phyloP scores from a whole-genome alignment of 2,113 vertebrate species.

The Dasyprocta punctata region DNA sequence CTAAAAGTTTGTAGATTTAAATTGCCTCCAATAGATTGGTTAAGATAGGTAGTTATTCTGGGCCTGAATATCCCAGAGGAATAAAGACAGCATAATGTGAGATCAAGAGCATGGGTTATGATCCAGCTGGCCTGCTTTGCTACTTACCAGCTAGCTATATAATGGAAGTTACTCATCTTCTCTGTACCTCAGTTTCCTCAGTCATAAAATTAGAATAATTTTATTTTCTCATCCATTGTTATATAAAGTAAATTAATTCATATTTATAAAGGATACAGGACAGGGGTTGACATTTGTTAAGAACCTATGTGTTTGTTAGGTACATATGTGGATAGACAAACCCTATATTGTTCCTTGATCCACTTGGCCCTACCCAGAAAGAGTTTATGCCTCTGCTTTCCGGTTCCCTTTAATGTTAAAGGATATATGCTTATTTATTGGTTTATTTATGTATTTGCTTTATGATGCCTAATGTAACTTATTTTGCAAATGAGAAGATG shows the following conservation, averaged over 20 bases:
- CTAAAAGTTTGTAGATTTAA: slow-evolving; percentile 31
- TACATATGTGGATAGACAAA: background rate
- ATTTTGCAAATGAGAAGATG: slow-evolving; percentile 16
- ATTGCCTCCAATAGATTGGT: slow-evolving; percentile 23
- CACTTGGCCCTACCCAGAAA: background rate
- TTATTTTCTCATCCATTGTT: slow-evolving; percentile 5
- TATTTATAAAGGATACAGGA: slow-evolving; percentile 27
- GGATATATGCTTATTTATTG: background rate
- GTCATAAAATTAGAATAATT: background rate
- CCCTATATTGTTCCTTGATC: background rate
- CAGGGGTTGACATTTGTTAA: background rate
- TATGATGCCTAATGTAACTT: slow-evolving; percentile 1
- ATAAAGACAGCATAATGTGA: too few relatives aligned
- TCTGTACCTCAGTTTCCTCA: slow-evolving; percentile 38
- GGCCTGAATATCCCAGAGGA: slow-evolving; percentile 8
- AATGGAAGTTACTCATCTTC: background rate
- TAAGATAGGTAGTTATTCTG: background rate
- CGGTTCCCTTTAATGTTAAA: background rate
- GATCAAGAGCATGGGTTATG: background rate
- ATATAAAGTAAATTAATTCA: background rate
- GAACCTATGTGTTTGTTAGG: background rate
- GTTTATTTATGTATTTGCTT: slow-evolving; percentile 9
- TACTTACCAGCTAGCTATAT: background rate
- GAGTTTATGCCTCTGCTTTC: background rate
- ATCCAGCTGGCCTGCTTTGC: background rate